These are phyloP conservation scores for Clavelina lepadiformis DNA, from an alignment of 23 tunicate genomes.

Conservation along the genomic window DNA sequence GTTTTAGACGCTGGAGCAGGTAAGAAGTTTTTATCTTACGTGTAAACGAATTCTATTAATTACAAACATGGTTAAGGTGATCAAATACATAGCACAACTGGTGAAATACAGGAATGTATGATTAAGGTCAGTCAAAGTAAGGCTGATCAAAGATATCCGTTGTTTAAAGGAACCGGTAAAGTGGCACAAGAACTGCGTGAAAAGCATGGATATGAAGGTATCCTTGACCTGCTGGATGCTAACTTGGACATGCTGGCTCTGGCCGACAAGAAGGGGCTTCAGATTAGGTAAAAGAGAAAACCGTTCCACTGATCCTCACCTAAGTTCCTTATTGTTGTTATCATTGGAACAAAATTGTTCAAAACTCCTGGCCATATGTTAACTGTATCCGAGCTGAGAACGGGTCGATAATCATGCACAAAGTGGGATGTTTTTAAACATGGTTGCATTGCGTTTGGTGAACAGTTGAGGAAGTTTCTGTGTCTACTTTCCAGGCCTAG, in stretches of 20 bases:
- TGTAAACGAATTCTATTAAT: not conserved
- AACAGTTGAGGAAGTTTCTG: too few relatives aligned
- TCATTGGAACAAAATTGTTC: too few relatives aligned
- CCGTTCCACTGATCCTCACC: too few relatives aligned
- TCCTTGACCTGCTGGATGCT: slow-evolving; percentile 4
- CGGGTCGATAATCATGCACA: too few relatives aligned
- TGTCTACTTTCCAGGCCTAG: too few relatives aligned
- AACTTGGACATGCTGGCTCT: slow-evolving; percentile 6
- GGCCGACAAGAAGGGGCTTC: slow-evolving; percentile 3
- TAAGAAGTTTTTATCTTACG: not conserved
- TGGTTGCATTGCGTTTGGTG: too few relatives aligned
- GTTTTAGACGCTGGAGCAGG: slow-evolving; percentile 3
- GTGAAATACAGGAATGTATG: not conserved
- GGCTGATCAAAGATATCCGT: too few relatives aligned
- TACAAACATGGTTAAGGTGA: not conserved
- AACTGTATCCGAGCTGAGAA: too few relatives aligned
- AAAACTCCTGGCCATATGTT: too few relatives aligned
- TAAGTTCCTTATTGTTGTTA: too few relatives aligned
- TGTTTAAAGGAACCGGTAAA: slow-evolving; percentile 1
- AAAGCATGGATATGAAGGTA: not conserved
- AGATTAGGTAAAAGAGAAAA: not conserved
- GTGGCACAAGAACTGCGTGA: slow-evolving; percentile 1
- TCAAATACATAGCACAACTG: not conserved
- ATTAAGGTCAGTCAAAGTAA: not conserved
- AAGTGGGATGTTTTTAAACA: too few relatives aligned